These are phyloP conservation scores for Leiothrix lutea DNA, from an alignment of 2,113 vertebrate genomes.

Conservation along the genomic window DNA sequence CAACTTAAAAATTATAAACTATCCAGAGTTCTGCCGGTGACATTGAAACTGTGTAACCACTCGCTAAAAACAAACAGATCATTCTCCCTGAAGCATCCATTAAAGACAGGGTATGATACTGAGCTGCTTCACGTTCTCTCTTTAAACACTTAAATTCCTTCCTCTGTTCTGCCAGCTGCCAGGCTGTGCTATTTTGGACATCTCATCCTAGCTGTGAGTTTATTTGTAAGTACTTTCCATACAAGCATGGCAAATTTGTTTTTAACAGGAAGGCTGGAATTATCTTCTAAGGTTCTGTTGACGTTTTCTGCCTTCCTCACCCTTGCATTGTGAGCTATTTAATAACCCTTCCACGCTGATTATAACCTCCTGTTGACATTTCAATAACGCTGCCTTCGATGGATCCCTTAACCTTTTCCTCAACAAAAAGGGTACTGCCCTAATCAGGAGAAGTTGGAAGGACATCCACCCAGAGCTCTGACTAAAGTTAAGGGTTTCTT, in stretches of 20 bases:
- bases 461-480: neutral
- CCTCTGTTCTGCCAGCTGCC: neutral
- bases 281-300: neutral
- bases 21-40: neutral
- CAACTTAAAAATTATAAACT: constrained; percentile 8
- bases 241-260: neutral
- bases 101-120: neutral
- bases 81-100: neutral
- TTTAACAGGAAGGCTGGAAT: neutral
- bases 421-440: neutral
- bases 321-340: neutral
- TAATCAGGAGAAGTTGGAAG: neutral
- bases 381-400: neutral
- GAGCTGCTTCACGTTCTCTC: neutral
- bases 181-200: neutral
- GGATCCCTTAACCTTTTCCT: neutral
- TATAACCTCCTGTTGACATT: neutral
- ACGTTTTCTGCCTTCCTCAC: neutral
- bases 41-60: neutral
- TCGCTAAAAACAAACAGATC: neutral
- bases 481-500: neutral
- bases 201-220: neutral
- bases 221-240: neutral
- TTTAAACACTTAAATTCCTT: neutral
- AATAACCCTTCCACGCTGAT: neutral